Conservation (phyloP, 2,113 vertebrate genomes). For the Chionis minor region DNA sequence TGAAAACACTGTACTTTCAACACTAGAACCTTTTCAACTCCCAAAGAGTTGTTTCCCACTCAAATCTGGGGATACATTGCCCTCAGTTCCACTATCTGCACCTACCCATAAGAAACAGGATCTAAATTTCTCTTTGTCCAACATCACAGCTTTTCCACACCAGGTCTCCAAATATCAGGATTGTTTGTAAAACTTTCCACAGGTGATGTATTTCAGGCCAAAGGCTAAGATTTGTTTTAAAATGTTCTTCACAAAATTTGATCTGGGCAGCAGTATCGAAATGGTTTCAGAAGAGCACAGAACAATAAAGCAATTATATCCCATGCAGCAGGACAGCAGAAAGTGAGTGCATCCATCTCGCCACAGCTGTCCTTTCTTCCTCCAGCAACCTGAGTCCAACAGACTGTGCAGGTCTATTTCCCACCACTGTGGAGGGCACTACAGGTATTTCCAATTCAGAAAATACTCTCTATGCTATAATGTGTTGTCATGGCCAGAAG, state of each 20-base stretch:
- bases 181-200: conserved; percentile 30
- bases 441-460: background rate
- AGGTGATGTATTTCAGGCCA: conserved; percentile 60
- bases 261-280: conserved; percentile 28
- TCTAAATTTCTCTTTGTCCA: background rate
- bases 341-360: conserved; percentile 43
- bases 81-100: background rate
- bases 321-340: conserved; percentile 17
- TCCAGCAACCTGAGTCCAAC: conserved; percentile 38
- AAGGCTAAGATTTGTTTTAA: conserved; percentile 45
- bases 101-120: background rate
- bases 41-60: background rate
- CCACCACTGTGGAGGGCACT: background rate
- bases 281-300: conserved; percentile 1
- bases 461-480: background rate
- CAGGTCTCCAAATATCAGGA: background rate
- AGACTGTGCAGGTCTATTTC: conserved; percentile 35
- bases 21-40: background rate
- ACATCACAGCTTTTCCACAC: background rate
- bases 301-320: conserved; percentile 41
- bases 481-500: background rate
- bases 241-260: conserved; percentile 49
- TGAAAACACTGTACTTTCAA: background rate
- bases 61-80: background rate
- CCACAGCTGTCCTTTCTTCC: conserved; percentile 29